Evolutionary conservation across 2,888 invertebrate species (phyloP).

Genomic region (Drosophila subquinaria): DNA sequence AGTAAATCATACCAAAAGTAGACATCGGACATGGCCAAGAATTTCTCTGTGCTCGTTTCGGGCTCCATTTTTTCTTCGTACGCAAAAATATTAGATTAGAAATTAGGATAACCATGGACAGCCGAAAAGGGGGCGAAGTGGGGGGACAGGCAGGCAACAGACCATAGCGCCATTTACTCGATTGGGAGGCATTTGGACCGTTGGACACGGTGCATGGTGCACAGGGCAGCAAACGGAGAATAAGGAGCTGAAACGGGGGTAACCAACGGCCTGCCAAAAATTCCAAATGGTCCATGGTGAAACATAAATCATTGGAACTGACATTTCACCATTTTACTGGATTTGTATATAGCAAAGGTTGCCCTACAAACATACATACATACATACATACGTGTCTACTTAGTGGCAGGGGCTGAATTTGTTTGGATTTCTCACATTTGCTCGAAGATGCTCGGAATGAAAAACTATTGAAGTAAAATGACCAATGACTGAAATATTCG

Average conservation of each 20-base stretch:
- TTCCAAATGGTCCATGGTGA: constrained; percentile 77
- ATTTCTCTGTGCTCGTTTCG: constrained; percentile 51
- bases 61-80: constrained; percentile 37
- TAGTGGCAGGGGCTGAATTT: constrained; percentile 22
- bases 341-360: constrained; percentile 57
- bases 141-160: constrained; percentile 62
- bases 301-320: constrained; percentile 84
- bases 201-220: constrained; percentile 18
- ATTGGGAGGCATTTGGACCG: constrained; percentile 42
- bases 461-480: constrained; percentile 34
- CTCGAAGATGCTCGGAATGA: constrained; percentile 33
- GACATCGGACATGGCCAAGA: constrained; percentile 68
- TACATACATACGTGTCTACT: neutral
- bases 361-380: constrained; percentile 7
- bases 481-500: constrained; percentile 31
- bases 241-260: neutral
- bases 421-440: constrained; percentile 45
- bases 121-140: constrained; percentile 23
- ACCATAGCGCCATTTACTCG: constrained; percentile 69
- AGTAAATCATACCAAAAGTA: constrained; percentile 76
- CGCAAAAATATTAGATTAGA: constrained; percentile 81
- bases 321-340: constrained; percentile 81
- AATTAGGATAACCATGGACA: constrained; percentile 73
- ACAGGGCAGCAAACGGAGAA: neutral
- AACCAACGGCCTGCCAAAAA: constrained; percentile 70